Base-by-base conservation (phyloP, 92 coral and sea anemone species). In the Phenganax marumi region DNA sequence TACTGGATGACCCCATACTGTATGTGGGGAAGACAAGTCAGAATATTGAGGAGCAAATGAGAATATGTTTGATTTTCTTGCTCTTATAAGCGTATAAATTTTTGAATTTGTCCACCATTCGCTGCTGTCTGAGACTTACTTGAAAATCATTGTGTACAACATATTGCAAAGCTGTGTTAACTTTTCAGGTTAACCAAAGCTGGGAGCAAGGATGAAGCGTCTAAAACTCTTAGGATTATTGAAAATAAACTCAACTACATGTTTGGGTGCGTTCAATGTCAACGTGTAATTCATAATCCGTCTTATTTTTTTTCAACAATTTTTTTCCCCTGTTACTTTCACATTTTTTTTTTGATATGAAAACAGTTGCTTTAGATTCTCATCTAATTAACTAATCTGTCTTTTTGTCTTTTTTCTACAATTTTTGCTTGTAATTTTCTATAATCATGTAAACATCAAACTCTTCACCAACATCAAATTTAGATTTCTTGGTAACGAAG, bases 401-500 rank as follows among this genome's bases (percentile, higher is more conserved):
- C 43, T 33, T 33, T 33, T 33, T 33, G 43, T 33, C 43, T 1
- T 33, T 33, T 33, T 33, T 5, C 43, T 33, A 33, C 2, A 33
- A 33, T 33, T 33, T 33, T 33, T 33, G 5, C 43, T 33, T 33
- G 43, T 33, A 33, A 2, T 33, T 33, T 33, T n/a, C n/a, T n/a
- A n/a, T n/a, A n/a, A n/a, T n/a, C n/a, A n/a, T n/a, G n/a, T n/a
- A n/a, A n/a, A n/a, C n/a, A n/a, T n/a, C n/a, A n/a, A n/a, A n/a
- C n/a, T n/a, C n/a, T n/a, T n/a, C n/a, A n/a, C n/a, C n/a, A n/a
- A n/a, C n/a, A n/a, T n/a, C n/a, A n/a, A n/a, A n/a, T n/a, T 71
- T 51, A 95, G 98, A 80, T 95, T 95, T 81, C 91, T 95, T 77
- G 97, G 89, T 16, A 89, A 93, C 86, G 98, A 95, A 10, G 98